A percentile compares a stretch with the other conserved stretches of the same genome.
Evolutionary conservation across 1,140 invertebrate species (phyloP).

Genomic region (Triops cancriformis): DNA sequence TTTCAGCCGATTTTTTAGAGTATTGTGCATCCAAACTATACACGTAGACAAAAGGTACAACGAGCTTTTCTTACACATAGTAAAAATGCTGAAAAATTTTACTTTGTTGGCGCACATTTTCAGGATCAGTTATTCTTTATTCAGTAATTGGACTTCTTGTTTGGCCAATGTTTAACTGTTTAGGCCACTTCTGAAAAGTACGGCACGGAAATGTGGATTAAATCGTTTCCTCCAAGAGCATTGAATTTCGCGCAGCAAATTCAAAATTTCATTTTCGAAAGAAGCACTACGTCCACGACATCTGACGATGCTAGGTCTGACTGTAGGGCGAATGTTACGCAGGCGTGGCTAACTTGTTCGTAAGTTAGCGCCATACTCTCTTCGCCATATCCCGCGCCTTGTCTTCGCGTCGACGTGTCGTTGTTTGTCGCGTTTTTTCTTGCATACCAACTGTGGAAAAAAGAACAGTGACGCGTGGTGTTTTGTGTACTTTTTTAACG

Average conservation of each 20-base stretch:
- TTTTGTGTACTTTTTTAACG: not conserved
- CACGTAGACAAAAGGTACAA: no score
- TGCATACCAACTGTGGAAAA: not conserved
- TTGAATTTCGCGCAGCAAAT: not conserved
- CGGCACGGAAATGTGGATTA: no score
- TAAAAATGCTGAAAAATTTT: no score
- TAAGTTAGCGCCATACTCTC: not conserved
- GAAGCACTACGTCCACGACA: not conserved
- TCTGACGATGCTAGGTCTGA: not conserved
- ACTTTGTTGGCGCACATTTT: no score
- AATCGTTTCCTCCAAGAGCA: no score
- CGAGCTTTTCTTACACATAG: no score
- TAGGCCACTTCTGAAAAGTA: not conserved
- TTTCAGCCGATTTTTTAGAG: no score
- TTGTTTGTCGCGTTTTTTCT: not conserved
- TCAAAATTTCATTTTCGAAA: not conserved
- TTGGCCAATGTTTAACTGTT: no score
- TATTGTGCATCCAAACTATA: no score
- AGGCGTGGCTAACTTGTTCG: not conserved
- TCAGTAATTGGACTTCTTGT: no score
- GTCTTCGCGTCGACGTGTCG: conserved; percentile 1
- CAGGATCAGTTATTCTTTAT: no score
- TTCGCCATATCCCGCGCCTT: not conserved
- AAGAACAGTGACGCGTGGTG: not conserved
- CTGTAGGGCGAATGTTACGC: not conserved